Conservation (phyloP, 2,888 invertebrate genomes). For the Coelogynopora nodosa region DNA sequence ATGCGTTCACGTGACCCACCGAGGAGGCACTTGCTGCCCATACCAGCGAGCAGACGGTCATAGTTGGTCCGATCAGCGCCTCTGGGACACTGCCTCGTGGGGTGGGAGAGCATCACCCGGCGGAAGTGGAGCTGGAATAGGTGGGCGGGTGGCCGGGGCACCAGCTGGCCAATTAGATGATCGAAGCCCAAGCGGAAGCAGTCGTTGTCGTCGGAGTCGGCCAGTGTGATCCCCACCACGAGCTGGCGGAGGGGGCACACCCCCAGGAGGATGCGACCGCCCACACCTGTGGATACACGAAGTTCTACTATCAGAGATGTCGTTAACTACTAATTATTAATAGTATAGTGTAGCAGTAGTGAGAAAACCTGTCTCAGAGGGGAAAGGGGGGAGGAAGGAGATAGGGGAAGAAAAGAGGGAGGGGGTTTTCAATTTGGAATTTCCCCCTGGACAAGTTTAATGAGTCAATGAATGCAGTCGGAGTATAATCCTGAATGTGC, state of each 20-base stretch:
- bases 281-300: not conserved
- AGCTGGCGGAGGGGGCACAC: not conserved
- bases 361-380: no score
- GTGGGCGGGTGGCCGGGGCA: not conserved
- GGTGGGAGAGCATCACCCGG: not conserved
- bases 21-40: not conserved
- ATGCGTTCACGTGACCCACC: not conserved
- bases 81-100: not conserved
- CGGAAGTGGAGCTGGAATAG: not conserved
- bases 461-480: no score
- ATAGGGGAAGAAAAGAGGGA: no score
- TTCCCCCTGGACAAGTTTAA: no score
- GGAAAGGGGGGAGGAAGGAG: no score
- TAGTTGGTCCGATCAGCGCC: not conserved
- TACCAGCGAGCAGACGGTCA: not conserved
- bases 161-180: not conserved
- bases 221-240: not conserved
- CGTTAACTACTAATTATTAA: no score
- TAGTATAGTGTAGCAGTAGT: no score
- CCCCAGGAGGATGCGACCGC: slow-evolving; percentile 1
- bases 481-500: no score
- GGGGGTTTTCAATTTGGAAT: no score
- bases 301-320: no score
- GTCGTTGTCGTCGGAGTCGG: not conserved
- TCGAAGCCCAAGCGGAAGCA: slow-evolving; percentile 8